Evolutionary conservation across 2,797 vertebrate species (phyloP), one percentile per base, ranked within the genome.

Genomic region (Semaprochilodus insignis): DNA sequence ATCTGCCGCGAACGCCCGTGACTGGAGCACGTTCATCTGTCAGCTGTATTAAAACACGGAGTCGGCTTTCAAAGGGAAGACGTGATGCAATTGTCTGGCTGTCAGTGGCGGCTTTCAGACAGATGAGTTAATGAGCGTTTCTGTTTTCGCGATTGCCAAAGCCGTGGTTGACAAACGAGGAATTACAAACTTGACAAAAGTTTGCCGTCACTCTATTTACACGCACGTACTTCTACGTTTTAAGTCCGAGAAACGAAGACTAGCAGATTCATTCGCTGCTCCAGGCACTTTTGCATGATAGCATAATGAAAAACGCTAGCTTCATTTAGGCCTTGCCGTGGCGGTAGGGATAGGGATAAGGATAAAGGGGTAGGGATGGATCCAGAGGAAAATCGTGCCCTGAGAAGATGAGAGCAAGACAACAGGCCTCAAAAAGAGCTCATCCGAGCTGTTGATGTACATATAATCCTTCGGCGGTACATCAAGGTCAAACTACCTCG

Each of bases 1-100:
- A 87, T 91, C 86, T 81, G 11, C 80, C 31, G 62, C 71, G 79
- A 76, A 73, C 17, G 72, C 81, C 52, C 71, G 72, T 73, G 85
- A 82, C 87, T 66, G 59, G 57, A 31, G 75, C 77, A 59, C 73
- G 23, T 71, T 77, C 81, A 36, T 74, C 81, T 83, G 83, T 83
- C 81, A 82, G 83, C 48, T 73, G 57, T 83, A 85, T 83, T 78
- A 78, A 80, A 82, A 80, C 81, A 74, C 54, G 1, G 67, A 77
- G 59, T 44, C 44, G 48, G 78, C 70, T 69, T 85, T 86, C 67
- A 78, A 76, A 84, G 70, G 73, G 69, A 65, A 77, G 66, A 69
- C 31, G 67, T 78, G 82, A 82, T 82, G 84, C 74, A 72, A 74
- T 71, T 80, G 80, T 87, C 84, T 80, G 34, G 54, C 65, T 78